phyloP scores from a whole-genome alignment of 2,113 vertebrate species.

The Megaceryle maxima region DNA sequence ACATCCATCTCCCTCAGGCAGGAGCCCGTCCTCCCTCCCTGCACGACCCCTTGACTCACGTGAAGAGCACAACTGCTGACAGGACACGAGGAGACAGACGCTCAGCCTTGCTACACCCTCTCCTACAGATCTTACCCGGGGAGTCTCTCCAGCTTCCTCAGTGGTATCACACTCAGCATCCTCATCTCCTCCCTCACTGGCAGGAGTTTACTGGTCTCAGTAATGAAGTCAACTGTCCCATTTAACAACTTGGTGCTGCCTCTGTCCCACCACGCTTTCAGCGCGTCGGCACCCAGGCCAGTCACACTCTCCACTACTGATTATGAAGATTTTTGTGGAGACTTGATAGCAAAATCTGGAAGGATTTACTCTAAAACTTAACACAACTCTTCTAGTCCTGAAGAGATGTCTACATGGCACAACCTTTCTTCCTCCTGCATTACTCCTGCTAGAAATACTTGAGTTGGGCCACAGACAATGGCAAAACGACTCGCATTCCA shows the following conservation, averaged over 20 bases:
- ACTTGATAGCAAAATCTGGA: not conserved
- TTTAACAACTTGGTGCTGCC: not conserved
- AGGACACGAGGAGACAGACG: not conserved
- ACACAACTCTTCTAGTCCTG: not conserved
- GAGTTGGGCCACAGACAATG: not conserved
- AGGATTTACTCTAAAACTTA: not conserved
- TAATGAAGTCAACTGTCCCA: not conserved
- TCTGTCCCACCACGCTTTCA: not conserved
- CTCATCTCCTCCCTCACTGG: not conserved
- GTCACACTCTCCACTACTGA: not conserved
- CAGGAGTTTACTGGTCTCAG: not conserved
- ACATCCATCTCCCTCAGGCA: not conserved
- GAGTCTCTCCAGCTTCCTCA: fast-evolving
- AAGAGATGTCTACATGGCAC: not conserved
- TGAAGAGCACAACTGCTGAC: too few relatives aligned
- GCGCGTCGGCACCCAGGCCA: not conserved
- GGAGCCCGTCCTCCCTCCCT: not conserved
- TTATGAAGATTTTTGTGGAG: not conserved
- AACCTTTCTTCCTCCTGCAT: not conserved
- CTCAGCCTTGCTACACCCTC: not conserved
- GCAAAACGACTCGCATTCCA: not conserved
- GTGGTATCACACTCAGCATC: not conserved
- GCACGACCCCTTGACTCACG: fast-evolving
- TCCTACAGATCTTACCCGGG: not conserved
- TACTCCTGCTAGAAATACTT: not conserved